Evolutionary conservation across 2,113 vertebrate genomes (phyloP).

Genomic region (Alexandromys fortis): DNA sequence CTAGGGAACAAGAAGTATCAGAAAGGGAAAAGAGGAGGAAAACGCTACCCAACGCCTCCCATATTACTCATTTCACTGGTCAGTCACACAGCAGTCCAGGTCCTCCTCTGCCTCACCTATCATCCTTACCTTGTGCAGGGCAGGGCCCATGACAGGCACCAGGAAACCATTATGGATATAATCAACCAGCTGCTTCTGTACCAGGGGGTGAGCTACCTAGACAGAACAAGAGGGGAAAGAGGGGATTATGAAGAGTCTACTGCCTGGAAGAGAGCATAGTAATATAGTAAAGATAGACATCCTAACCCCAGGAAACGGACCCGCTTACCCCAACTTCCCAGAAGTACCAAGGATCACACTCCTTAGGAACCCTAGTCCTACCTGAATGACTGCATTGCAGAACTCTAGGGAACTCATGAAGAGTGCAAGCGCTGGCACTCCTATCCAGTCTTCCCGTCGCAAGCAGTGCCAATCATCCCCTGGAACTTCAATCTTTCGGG

Average conservation of each 20-base stretch:
- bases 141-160: slow-evolving; percentile 96
- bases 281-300: too few relatives aligned
- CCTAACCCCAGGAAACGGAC: neutral
- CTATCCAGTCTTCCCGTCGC: slow-evolving; percentile 95
- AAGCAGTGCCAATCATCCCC: slow-evolving; percentile 98
- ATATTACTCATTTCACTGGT: neutral
- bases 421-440: slow-evolving; percentile 93
- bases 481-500: slow-evolving; percentile 95
- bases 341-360: slow-evolving; percentile 23
- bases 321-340: neutral
- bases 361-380: slow-evolving; percentile 62
- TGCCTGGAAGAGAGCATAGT: too few relatives aligned
- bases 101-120: neutral
- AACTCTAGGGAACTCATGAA: slow-evolving; percentile 99
- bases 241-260: neutral
- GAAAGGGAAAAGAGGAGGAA: neutral
- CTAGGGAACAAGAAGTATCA: slow-evolving; percentile 47
- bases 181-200: slow-evolving; percentile 95
- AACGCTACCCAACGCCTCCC: neutral
- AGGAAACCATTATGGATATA: slow-evolving; percentile 98
- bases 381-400: slow-evolving; percentile 97
- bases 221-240: neutral
- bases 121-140: slow-evolving; percentile 94
- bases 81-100: neutral
- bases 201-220: slow-evolving; percentile 93